A percentile compares a stretch with the other conserved stretches of the same genome.
These are phyloP conservation scores for Phrynocephalus forsythii DNA, from an alignment of 2,797 vertebrate species.

Conservation along the genomic window DNA sequence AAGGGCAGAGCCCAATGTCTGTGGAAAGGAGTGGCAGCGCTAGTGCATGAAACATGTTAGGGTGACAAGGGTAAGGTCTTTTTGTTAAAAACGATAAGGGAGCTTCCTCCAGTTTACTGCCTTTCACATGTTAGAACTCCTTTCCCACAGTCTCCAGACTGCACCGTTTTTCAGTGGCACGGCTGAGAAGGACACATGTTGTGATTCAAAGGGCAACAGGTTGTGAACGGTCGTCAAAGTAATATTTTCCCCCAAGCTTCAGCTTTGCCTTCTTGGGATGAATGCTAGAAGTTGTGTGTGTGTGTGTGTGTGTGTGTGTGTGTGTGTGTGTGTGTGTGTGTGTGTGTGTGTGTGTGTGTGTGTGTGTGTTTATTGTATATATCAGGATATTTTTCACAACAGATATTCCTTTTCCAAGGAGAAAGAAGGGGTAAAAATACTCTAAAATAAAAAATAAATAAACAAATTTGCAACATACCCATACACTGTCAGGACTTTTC, in stretches of 20 bases:
- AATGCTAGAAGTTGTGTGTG: background rate
- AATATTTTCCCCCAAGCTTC: background rate
- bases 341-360: background rate
- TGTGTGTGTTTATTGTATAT: background rate
- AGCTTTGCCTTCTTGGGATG: background rate
- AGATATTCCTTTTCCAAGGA: background rate
- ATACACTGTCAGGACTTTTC: background rate
- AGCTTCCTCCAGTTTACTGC: background rate
- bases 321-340: background rate
- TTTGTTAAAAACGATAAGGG: background rate
- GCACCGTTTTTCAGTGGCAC: background rate
- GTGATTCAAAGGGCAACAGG: background rate
- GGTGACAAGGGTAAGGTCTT: too few relatives aligned
- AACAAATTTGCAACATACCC: background rate
- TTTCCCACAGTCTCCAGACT: background rate
- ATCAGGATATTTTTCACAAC: background rate
- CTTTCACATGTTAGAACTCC: background rate
- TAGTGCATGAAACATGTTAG: too few relatives aligned
- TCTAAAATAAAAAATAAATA: too few relatives aligned
- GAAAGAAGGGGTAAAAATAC: too few relatives aligned
- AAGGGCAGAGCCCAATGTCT: background rate
- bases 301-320: background rate
- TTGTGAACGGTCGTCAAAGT: background rate
- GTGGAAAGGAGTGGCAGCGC: background rate
- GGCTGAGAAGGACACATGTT: too few relatives aligned